phyloP scores from a whole-genome alignment of 2,888 invertebrate genomes.

The Erebia palarica region DNA sequence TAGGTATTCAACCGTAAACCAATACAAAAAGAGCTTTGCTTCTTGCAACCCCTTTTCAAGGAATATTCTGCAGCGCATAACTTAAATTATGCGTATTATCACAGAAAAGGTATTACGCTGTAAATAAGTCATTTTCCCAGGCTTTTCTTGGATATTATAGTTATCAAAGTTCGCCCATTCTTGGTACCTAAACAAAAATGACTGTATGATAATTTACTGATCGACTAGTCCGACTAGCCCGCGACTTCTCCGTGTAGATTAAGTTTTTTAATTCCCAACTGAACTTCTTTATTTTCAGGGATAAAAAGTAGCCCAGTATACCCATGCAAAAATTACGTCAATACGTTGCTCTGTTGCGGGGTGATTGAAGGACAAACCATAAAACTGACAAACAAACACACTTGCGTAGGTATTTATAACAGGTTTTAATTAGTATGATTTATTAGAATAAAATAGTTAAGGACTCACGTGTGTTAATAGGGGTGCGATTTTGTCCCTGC shows the following conservation, averaged over 20 bases:
- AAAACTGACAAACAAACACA: too few species aligned
- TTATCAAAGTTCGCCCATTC: neutral
- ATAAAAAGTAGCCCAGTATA: too few species aligned
- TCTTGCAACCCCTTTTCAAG: neutral
- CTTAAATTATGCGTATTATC: neutral
- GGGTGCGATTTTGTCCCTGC: neutral
- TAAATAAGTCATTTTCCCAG: constrained; percentile 3
- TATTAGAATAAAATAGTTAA: too few species aligned
- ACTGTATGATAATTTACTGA: neutral
- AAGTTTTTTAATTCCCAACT: too few species aligned
- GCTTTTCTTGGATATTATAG: neutral
- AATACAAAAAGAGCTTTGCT: neutral
- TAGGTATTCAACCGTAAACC: constrained; percentile 6
- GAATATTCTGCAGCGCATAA: constrained; percentile 11
- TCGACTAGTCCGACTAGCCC: too few species aligned
- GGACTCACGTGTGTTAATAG: neutral
- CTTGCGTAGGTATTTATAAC: too few species aligned
- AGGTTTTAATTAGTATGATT: too few species aligned
- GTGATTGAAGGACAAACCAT: too few species aligned
- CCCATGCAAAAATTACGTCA: too few species aligned
- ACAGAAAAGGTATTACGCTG: neutral
- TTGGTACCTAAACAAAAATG: neutral
- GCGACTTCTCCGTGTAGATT: too few species aligned
- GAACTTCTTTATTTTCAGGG: too few species aligned
- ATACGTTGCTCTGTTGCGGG: too few species aligned